Conservation (phyloP, 2,888 invertebrate genomes). For the Drosophila niveifrons region DNA sequence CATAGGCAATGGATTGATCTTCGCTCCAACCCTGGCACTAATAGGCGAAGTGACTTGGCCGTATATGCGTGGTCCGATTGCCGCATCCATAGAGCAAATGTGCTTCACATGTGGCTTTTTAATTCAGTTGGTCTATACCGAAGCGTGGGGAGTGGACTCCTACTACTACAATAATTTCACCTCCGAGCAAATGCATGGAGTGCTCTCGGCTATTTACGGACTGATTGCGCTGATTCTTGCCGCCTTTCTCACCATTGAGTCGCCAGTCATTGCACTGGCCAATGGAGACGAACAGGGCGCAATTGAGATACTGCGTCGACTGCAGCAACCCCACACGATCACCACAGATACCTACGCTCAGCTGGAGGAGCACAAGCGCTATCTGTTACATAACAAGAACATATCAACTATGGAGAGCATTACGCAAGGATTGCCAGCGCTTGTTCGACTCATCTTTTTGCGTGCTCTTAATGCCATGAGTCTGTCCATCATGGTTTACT, state of each 20-base stretch:
- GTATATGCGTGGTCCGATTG: slow-evolving; percentile 63
- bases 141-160: slow-evolving; percentile 25
- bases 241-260: slow-evolving; percentile 67
- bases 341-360: slow-evolving; percentile 71
- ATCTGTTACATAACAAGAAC: slow-evolving; percentile 71
- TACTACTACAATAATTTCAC: slow-evolving; percentile 20
- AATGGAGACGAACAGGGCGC: slow-evolving; percentile 73
- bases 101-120: slow-evolving; percentile 64
- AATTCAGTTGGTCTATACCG: slow-evolving; percentile 62
- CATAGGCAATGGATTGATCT: slow-evolving; percentile 75
- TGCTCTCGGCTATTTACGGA: slow-evolving; percentile 63
- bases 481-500: slow-evolving; percentile 39
- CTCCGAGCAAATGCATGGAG: slow-evolving; percentile 68
- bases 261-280: slow-evolving; percentile 74
- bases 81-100: slow-evolving; percentile 59
- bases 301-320: slow-evolving; percentile 68
- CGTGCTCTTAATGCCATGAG: slow-evolving; percentile 73
- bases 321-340: slow-evolving; percentile 66
- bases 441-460: slow-evolving; percentile 61
- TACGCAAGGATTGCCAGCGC: slow-evolving; percentile 56
- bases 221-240: slow-evolving; percentile 54
- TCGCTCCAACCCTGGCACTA: slow-evolving; percentile 76
- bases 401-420: slow-evolving; percentile 53
- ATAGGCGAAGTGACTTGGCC: slow-evolving; percentile 73
- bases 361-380: slow-evolving; percentile 76